Evolutionary conservation across 2,797 vertebrate species (phyloP).

Genomic region (Gorsachius magnificus): DNA sequence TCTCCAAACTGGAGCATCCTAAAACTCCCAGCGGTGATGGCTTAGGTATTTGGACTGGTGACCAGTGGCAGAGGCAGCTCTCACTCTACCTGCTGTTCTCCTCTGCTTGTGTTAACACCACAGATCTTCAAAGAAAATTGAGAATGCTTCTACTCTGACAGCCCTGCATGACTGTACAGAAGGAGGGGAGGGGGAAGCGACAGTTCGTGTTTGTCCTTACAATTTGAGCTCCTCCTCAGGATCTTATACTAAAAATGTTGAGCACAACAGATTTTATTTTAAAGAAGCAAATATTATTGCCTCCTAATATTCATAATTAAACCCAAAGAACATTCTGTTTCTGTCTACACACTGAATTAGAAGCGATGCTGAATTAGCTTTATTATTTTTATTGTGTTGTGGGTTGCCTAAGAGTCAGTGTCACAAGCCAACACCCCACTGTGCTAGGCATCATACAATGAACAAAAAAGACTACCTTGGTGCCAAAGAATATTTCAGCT

Average conservation of each 20-base stretch:
- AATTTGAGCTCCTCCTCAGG: not conserved
- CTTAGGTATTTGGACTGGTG: not conserved
- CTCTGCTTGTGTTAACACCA: not conserved
- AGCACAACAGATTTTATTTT: not conserved
- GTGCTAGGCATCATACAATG: not conserved
- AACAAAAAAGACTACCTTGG: not conserved
- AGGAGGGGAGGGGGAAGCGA: not conserved
- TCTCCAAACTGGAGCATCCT: not conserved
- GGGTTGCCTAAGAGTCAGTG: not conserved
- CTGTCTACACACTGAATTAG: not conserved
- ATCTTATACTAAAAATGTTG: not conserved
- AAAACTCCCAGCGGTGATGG: not conserved
- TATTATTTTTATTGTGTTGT: not conserved
- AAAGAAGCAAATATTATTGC: not conserved
- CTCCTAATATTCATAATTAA: not conserved
- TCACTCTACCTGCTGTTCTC: not conserved
- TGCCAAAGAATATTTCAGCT: not conserved
- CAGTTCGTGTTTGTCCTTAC: not conserved
- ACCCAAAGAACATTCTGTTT: not conserved
- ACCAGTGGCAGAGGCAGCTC: not conserved
- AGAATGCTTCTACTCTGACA: not conserved
- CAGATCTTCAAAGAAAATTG: not conserved
- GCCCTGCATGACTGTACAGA: not conserved
- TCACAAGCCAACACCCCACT: not conserved
- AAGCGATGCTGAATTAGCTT: not conserved